phyloP scores from a whole-genome alignment of 2,113 vertebrate species.

The Cyprinodon tularosa region DNA sequence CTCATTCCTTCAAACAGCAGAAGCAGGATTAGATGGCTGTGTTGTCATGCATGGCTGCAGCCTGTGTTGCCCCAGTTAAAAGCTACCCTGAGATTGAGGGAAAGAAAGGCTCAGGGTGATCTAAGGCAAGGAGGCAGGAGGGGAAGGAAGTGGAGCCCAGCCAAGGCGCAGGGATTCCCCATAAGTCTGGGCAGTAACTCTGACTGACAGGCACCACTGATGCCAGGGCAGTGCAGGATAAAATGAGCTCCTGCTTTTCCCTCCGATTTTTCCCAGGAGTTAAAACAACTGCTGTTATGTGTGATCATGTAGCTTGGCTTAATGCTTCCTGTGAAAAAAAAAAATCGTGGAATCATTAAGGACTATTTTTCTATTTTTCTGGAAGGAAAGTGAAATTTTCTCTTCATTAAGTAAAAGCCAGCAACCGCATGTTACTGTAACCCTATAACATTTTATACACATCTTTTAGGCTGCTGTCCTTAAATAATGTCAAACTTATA shows the following conservation, averaged over 20 bases:
- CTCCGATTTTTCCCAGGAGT: constrained; percentile 5
- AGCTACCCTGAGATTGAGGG: constrained; percentile 59
- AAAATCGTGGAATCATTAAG: neutral
- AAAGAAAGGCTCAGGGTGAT: constrained; percentile 54
- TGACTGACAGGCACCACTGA: constrained; percentile 47
- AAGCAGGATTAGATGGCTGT: constrained; percentile 44
- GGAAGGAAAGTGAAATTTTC: neutral
- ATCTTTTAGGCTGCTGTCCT: too few relatives aligned
- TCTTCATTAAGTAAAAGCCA: too few relatives aligned
- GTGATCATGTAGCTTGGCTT: neutral
- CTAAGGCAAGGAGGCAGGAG: constrained; percentile 19
- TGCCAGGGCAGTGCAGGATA: constrained; percentile 15
- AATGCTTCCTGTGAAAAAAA: neutral
- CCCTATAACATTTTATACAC: too few relatives aligned
- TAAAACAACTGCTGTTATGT: constrained; percentile 11
- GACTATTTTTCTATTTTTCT: neutral
- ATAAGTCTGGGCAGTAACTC: constrained; percentile 48
- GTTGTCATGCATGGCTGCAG: constrained; percentile 53
- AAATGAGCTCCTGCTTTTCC: constrained; percentile 15
- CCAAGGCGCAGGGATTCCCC: constrained; percentile 48
- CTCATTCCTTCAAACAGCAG: constrained; percentile 30
- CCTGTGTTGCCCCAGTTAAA: constrained; percentile 48
- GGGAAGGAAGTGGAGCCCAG: constrained; percentile 1
- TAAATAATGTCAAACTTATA: too few relatives aligned
- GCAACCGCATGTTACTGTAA: too few relatives aligned